Evolutionary conservation across 1,140 invertebrate genomes (phyloP), one percentile per base, ranked within the genome.

Genomic region (Gryon sp.): DNA sequence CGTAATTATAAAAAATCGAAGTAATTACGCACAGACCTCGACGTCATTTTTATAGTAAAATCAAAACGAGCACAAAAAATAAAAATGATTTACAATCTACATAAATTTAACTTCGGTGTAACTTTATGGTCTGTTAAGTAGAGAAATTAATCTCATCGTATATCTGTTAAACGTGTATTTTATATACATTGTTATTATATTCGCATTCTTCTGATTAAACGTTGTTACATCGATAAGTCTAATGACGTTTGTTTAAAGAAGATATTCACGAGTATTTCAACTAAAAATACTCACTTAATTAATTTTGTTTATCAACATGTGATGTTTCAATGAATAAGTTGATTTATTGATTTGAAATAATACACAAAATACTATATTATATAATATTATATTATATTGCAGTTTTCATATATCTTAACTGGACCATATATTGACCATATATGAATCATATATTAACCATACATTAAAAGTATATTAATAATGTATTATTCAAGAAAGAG

Each of bases 41-140:
- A 6, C 7, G 16, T 34, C 14, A 18, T 59, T 59, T 46, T 26
- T 38, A 32, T 15, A 36, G 0, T 32, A 32, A 46, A 60, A 36
- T 14, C 36, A 46, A 48, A 60, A 26, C 11, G 19, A 48, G 9
- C 6, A n/a, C 14, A n/a, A 15, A 6, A 26, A 18, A 46, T 30
- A 41, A 48, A 60, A 60, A 38, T 38, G 28, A 48, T 48, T 60
- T 46, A 30, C 57, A 34, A 46, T 46, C 57, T 26, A 60, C 38
- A 48, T 46, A 38, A 60, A 60, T 60, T 60, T 11, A 60, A 60
- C 19, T 46, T 60, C 38, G 30, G 43, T 60, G 57, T 60, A 48
- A 60, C 43, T 45, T 60, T 60, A 60, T 60, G 20, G 57, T 15
- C 57, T 20, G 57, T 60, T 48, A 60, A 60, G 41, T 60, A 38